phyloP scores from a whole-genome alignment of 2,888 invertebrate genomes.

The Tipula unca region DNA sequence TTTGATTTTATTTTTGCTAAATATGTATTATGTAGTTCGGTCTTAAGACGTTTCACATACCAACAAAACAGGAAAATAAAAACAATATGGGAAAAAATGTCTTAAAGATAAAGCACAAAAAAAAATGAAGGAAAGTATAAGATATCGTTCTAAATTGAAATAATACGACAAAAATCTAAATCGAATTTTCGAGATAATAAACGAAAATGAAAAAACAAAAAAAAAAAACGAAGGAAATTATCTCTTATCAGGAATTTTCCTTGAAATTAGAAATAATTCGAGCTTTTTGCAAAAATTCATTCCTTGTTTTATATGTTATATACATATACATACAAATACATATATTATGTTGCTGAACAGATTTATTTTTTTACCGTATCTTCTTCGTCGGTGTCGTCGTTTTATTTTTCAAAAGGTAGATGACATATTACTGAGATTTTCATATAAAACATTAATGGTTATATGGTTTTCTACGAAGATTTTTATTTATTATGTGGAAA shows the following conservation, averaged over 20 bases:
- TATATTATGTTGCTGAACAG: neutral
- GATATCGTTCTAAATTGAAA: slow-evolving; percentile 14
- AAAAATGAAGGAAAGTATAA: neutral
- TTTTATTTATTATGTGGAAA: neutral
- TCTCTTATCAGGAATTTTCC: slow-evolving; percentile 8
- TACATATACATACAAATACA: too few species aligned
- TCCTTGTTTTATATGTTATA: neutral
- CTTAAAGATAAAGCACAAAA: neutral
- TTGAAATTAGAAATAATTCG: neutral
- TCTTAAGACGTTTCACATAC: neutral
- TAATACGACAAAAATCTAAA: neutral
- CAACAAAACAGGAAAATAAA: neutral
- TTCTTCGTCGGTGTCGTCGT: neutral
- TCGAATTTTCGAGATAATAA: neutral
- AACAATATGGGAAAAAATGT: neutral
- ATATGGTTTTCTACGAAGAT: neutral
- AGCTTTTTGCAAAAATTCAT: neutral
- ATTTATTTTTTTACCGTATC: neutral
- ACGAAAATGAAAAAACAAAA: too few species aligned
- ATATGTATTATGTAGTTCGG: neutral
- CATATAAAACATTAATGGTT: neutral
- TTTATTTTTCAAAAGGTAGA: neutral
- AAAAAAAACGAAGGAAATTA: neutral
- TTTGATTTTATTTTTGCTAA: neutral
- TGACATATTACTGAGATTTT: neutral